A percentile compares a stretch with the other conserved stretches of the same genome.
Evolutionary conservation across 1,140 invertebrate genomes (phyloP).

Genomic region (Megalonaias nervosa): DNA sequence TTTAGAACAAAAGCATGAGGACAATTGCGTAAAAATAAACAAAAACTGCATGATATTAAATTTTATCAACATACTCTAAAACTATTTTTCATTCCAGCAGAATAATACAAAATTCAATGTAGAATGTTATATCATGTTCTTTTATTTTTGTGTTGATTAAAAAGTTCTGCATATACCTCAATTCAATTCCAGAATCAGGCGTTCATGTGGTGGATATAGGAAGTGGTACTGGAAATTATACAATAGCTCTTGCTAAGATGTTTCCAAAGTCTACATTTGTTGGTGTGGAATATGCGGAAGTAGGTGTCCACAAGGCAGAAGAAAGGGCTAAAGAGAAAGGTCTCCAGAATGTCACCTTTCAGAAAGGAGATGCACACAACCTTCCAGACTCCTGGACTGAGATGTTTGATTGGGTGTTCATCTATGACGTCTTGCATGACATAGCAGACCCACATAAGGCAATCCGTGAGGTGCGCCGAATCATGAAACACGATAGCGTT

Average conservation of each 20-base stretch:
- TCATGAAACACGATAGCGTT: slow-evolving; percentile 36
- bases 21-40: not conserved
- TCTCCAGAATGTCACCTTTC: slow-evolving; percentile 35
- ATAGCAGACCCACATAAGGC: slow-evolving; percentile 38
- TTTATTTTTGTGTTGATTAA: not conserved
- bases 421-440: slow-evolving; percentile 44
- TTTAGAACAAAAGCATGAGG: not conserved
- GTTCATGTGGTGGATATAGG: slow-evolving; percentile 45
- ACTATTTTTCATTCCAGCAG: not conserved
- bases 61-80: not conserved
- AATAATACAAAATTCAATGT: not conserved
- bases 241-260: slow-evolving; percentile 22
- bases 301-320: slow-evolving; percentile 9
- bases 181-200: slow-evolving; percentile 25
- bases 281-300: slow-evolving; percentile 24
- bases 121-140: not conserved
- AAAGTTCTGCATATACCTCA: not conserved
- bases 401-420: slow-evolving; percentile 38
- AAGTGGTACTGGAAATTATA: slow-evolving; percentile 30
- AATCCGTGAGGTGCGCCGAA: slow-evolving; percentile 30
- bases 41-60: not conserved
- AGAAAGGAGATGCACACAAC: slow-evolving; percentile 29
- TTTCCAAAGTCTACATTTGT: slow-evolving; percentile 40
- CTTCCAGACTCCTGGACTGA: slow-evolving; percentile 29
- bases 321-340: slow-evolving; percentile 11